phyloP scores from a whole-genome alignment of 2,888 invertebrate species.

The Chaetoderma sp. region DNA sequence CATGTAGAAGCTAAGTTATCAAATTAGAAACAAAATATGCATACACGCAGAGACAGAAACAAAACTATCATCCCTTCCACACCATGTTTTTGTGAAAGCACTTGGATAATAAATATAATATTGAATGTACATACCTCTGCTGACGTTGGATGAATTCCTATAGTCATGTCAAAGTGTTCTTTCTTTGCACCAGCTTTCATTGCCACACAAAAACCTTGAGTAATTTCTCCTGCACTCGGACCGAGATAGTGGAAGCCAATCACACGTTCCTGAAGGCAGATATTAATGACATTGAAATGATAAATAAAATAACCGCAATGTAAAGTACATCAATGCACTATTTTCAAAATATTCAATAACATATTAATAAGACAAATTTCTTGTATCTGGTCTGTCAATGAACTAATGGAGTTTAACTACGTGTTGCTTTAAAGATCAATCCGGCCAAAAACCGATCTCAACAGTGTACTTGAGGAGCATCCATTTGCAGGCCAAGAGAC shows the following conservation, averaged over 20 bases:
- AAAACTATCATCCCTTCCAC: too few species aligned
- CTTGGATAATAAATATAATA: too few species aligned
- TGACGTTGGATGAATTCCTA: slow-evolving; percentile 76
- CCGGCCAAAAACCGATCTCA: too few species aligned
- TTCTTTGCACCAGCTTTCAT: slow-evolving; percentile 73
- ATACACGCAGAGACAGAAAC: too few species aligned
- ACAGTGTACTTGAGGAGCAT: too few species aligned
- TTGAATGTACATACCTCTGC: slow-evolving; percentile 74
- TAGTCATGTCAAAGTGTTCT: slow-evolving; percentile 72
- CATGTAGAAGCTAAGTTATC: too few species aligned
- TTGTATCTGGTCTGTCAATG: too few species aligned
- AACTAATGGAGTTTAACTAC: too few species aligned
- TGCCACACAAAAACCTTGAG: slow-evolving; percentile 75
- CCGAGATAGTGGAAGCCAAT: slow-evolving; percentile 74
- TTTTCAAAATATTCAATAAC: background rate
- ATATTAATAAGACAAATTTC: background rate
- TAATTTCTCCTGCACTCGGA: slow-evolving; percentile 76
- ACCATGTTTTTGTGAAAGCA: too few species aligned
- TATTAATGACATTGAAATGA: background rate
- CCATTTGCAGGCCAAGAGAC: too few species aligned
- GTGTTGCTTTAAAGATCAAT: too few species aligned
- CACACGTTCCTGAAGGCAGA: slow-evolving; percentile 60
- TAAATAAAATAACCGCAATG: background rate
- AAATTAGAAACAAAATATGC: too few species aligned
- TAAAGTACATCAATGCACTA: background rate